phyloP scores from a whole-genome alignment of 2,888 invertebrate genomes.

The Orchesella flavescens region DNA sequence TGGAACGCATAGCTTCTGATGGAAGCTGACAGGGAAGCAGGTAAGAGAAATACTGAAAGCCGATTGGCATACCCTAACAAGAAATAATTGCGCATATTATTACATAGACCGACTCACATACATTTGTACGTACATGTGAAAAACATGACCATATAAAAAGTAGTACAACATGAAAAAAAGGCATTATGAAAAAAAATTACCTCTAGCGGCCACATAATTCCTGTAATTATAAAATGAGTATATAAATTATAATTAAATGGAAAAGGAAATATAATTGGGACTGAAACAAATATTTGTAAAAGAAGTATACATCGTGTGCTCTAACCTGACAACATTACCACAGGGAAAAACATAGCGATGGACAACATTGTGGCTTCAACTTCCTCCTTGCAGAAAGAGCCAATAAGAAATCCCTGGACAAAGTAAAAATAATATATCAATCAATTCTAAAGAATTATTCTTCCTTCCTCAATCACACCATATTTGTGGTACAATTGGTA shows the following conservation, averaged over 20 bases:
- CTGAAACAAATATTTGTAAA: background rate
- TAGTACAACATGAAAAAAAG: no score
- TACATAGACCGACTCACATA: no score
- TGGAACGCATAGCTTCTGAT: slow-evolving; percentile 57
- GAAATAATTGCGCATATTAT: no score
- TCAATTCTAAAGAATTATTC: background rate
- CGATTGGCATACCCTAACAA: slow-evolving; percentile 90
- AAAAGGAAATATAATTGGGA: background rate
- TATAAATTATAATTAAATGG: background rate
- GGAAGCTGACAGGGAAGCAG: slow-evolving; percentile 63
- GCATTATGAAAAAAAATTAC: slow-evolving; percentile 78
- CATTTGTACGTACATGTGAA: no score
- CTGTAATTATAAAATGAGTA: background rate
- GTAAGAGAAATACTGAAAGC: slow-evolving; percentile 78
- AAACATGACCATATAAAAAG: no score
- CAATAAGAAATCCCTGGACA: slow-evolving; percentile 86
- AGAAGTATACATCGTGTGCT: background rate
- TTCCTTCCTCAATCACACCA: no score
- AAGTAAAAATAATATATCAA: slow-evolving; percentile 23
- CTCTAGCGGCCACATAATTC: slow-evolving; percentile 93
- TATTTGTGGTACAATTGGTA: no score
- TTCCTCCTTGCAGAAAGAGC: slow-evolving; percentile 92
- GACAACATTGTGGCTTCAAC: slow-evolving; percentile 87
- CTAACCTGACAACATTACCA: slow-evolving; percentile 60
- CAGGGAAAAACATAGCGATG: slow-evolving; percentile 66